Percentiles rank a stretch among this genome's conserved stretches.
phyloP scores from a whole-genome alignment of 2,888 invertebrate genomes.

The Aporophyla lueneburgensis region DNA sequence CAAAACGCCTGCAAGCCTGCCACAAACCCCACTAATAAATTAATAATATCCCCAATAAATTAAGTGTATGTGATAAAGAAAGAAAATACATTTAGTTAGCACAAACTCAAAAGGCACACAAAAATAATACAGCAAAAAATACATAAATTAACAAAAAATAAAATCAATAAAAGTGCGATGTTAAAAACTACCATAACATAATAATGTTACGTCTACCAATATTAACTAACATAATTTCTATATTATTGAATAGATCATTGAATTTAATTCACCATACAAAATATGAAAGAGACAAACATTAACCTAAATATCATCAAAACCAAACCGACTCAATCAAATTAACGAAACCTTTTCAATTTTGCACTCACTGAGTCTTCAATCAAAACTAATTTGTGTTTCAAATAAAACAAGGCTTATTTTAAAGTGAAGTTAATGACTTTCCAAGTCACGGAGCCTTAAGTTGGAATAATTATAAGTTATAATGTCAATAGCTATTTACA shows the following conservation, averaged over 20 bases:
- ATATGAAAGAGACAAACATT: constrained; percentile 1
- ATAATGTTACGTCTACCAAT: neutral
- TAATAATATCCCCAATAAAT: neutral
- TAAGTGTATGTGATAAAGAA: neutral
- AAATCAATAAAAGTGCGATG: no score
- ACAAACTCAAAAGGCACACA: no score
- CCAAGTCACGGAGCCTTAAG: constrained; percentile 31
- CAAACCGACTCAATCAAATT: constrained; percentile 21
- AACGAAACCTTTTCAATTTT: constrained; percentile 49
- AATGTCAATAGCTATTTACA: constrained; percentile 49
- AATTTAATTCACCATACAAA: neutral
- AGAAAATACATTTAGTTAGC: no score
- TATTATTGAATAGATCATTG: neutral
- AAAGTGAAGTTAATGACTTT: constrained; percentile 47
- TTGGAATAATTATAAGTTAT: constrained; percentile 34
- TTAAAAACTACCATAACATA: no score
- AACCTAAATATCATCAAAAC: constrained; percentile 22
- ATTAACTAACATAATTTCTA: neutral
- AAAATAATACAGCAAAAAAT: no score
- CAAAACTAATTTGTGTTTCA: constrained; percentile 50
- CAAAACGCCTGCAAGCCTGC: no score
- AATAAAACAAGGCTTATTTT: constrained; percentile 39
- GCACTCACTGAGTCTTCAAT: constrained; percentile 39
- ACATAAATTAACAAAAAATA: no score
- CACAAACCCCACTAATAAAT: neutral